Percentiles rank a stretch among this genome's conserved stretches.
Conservation (phyloP, 2,888 invertebrate species). For the Plebejus argus region DNA sequence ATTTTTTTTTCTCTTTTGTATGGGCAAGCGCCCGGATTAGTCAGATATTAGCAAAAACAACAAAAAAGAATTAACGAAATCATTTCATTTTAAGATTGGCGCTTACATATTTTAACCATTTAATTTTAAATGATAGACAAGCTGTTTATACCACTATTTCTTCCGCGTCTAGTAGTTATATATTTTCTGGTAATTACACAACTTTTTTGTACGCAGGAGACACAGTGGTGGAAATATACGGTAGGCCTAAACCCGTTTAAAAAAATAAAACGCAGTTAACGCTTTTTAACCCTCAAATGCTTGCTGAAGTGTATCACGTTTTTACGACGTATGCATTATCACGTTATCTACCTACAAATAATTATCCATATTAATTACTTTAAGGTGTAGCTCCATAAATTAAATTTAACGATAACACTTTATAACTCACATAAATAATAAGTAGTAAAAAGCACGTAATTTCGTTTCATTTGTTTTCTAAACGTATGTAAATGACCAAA, state of each 20-base stretch:
- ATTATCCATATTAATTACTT: slow-evolving; percentile 18
- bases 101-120: too few relatives aligned
- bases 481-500: slow-evolving; percentile 1
- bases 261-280: not conserved
- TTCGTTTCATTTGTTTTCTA: not conserved
- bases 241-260: not conserved
- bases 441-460: slow-evolving; percentile 18
- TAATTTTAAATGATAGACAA: too few relatives aligned
- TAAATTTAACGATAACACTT: slow-evolving; percentile 14
- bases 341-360: slow-evolving; percentile 5
- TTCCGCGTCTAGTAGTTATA: too few relatives aligned
- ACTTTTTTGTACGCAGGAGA: too few relatives aligned
- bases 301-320: not conserved
- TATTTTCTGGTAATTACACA: too few relatives aligned
- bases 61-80: too few relatives aligned
- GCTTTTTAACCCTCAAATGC: slow-evolving; percentile 1
- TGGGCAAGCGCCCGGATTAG: too few relatives aligned
- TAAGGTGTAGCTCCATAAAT: slow-evolving; percentile 4
- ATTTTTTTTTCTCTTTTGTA: too few relatives aligned
- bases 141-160: too few relatives aligned
- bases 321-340: not conserved
- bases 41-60: too few relatives aligned
- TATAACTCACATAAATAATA: slow-evolving; percentile 19
- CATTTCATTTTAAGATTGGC: too few relatives aligned
- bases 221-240: too few relatives aligned